A percentile compares a stretch with the other conserved stretches of the same genome.
Conservation (phyloP, 2,113 vertebrate genomes). For the Labrus mixtus region DNA sequence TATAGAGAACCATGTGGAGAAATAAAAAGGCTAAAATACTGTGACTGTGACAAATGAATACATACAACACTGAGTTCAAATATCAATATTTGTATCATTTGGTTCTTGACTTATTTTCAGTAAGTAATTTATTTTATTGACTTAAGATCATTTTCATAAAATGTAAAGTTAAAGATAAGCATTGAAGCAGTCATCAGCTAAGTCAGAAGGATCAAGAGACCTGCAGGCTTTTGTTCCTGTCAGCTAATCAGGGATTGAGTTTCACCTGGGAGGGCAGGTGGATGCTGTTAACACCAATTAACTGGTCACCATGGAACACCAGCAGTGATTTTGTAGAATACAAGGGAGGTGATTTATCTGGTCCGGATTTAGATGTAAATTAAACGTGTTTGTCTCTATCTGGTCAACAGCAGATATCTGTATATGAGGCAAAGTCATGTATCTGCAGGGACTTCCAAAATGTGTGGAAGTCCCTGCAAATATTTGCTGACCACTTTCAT, state of each 20-base stretch:
- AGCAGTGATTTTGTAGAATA: not conserved
- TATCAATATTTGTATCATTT: too few relatives aligned
- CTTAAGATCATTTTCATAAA: too few relatives aligned
- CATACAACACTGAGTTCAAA: too few relatives aligned
- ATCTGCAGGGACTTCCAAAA: too few relatives aligned
- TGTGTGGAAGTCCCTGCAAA: too few relatives aligned
- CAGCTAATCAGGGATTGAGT: slow-evolving; percentile 29
- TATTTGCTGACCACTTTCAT: not conserved
- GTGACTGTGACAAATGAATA: not conserved
- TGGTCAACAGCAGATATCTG: too few relatives aligned
- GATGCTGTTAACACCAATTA: slow-evolving; percentile 48
- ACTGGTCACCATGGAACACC: slow-evolving; percentile 2
- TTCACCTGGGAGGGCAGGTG: slow-evolving; percentile 33
- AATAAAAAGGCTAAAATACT: not conserved
- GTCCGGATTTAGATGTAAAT: too few relatives aligned
- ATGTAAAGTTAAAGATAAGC: not conserved
- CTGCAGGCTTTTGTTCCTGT: slow-evolving; percentile 41
- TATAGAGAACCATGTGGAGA: not conserved
- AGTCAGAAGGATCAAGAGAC: not conserved
- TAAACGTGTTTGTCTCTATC: too few relatives aligned
- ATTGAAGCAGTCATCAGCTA: not conserved
- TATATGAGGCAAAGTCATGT: too few relatives aligned
- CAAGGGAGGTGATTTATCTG: not conserved
- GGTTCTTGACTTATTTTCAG: too few relatives aligned
- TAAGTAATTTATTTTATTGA: too few relatives aligned